Evolutionary conservation across 2,888 invertebrate genomes (phyloP).

Genomic region (Orchesellides sinensis): DNA sequence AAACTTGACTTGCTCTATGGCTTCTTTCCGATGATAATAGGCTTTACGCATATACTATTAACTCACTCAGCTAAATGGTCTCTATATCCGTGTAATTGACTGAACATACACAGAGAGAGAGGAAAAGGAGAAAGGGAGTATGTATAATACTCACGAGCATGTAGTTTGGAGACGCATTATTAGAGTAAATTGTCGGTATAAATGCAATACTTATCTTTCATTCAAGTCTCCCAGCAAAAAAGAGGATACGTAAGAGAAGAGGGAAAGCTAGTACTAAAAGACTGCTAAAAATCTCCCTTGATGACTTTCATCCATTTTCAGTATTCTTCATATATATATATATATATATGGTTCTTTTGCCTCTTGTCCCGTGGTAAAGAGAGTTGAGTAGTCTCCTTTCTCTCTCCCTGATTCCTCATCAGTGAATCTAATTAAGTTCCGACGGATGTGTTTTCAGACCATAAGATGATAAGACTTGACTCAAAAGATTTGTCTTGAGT

Average conservation of each 20-base stretch:
- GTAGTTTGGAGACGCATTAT: neutral
- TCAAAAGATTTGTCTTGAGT: slow-evolving; percentile 65
- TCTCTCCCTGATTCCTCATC: slow-evolving; percentile 62
- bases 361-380: neutral
- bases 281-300: slow-evolving; percentile 33
- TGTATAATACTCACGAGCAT: neutral
- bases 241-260: neutral
- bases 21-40: slow-evolving; percentile 62
- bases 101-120: slow-evolving; percentile 44
- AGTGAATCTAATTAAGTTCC: slow-evolving; percentile 66
- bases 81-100: slow-evolving; percentile 65
- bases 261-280: too few relatives aligned
- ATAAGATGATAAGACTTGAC: too few relatives aligned
- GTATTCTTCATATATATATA: neutral
- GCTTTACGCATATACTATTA: slow-evolving; percentile 66
- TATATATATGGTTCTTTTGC: slow-evolving; percentile 34
- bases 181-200: neutral
- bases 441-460: slow-evolving; percentile 60
- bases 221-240: neutral
- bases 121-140: slow-evolving; percentile 2
- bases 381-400: neutral
- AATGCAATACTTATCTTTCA: neutral
- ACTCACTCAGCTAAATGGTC: slow-evolving; percentile 64
- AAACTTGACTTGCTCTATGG: slow-evolving; percentile 27
- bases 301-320: slow-evolving; percentile 57